Evolutionary conservation across 2,888 invertebrate species (phyloP).

Genomic region (Tinea pellionella): DNA sequence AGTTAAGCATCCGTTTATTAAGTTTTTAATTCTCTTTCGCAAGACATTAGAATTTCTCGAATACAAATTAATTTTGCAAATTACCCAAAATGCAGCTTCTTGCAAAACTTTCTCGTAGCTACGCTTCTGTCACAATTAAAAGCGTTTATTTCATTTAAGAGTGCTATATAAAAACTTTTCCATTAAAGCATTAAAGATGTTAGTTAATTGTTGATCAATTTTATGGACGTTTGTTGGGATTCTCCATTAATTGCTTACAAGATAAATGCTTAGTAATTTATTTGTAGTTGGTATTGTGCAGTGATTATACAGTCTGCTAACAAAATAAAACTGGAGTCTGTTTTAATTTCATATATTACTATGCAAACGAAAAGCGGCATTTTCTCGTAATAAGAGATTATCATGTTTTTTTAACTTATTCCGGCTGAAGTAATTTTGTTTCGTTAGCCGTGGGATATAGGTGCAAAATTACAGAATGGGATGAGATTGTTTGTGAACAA

Average conservation of each 20-base stretch:
- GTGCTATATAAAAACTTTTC: background rate
- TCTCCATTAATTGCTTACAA: too few species aligned
- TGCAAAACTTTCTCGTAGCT: conserved; percentile 18
- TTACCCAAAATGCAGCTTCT: conserved; percentile 21
- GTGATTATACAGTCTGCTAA: too few species aligned
- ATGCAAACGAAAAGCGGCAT: background rate
- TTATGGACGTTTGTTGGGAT: background rate
- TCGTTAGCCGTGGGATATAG: conserved; percentile 37
- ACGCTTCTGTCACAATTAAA: conserved; percentile 20
- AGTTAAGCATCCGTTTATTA: conserved; percentile 6
- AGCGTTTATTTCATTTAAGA: conserved; percentile 13
- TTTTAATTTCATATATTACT: background rate
- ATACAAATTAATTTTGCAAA: conserved; percentile 17
- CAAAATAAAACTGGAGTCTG: background rate
- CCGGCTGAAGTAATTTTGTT: conserved; percentile 36
- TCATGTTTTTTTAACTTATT: conserved; percentile 33
- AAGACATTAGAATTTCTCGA: conserved; percentile 10
- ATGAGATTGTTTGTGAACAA: conserved; percentile 59
- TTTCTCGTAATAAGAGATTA: conserved; percentile 18
- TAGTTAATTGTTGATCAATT: background rate
- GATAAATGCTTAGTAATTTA: too few species aligned
- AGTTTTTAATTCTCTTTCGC: conserved; percentile 10
- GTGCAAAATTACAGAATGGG: conserved; percentile 52
- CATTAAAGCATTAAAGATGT: conserved; percentile 3
- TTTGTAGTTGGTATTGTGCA: too few species aligned